These are phyloP conservation scores for Exephanes ischioxanthus DNA, from an alignment of 2,888 invertebrate genomes.

Conservation along the genomic window DNA sequence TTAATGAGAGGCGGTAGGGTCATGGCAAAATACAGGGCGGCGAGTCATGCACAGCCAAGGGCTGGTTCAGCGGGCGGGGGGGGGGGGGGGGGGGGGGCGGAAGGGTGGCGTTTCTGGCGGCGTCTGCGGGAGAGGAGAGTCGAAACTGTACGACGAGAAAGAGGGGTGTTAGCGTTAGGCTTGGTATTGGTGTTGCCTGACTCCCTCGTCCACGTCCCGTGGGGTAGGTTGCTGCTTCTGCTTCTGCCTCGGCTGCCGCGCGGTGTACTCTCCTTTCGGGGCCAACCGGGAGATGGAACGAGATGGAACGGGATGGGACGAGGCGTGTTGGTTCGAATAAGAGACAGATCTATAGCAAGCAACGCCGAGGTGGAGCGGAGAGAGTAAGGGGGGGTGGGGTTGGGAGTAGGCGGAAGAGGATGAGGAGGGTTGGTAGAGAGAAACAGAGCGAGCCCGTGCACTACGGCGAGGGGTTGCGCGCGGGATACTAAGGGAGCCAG, in stretches of 20 bases:
- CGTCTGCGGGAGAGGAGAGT: constrained; percentile 11
- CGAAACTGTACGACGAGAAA: constrained; percentile 31
- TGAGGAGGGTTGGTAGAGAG: constrained; percentile 70
- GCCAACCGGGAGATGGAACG: constrained; percentile 68
- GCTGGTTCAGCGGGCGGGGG: constrained; percentile 13
- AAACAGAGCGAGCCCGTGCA: constrained; percentile 55
- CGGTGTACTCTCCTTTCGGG: constrained; percentile 75
- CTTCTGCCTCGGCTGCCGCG: constrained; percentile 65
- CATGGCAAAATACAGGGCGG: constrained; percentile 37
- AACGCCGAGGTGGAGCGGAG: constrained; percentile 51
- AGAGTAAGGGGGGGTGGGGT: constrained; percentile 7
- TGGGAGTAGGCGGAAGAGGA: constrained; percentile 68
- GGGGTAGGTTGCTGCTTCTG: constrained; percentile 77
- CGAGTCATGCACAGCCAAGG: constrained; percentile 46
- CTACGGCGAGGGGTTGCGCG: constrained; percentile 50
- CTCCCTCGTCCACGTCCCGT: constrained; percentile 79
- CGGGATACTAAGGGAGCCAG: constrained; percentile 75
- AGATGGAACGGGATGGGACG: constrained; percentile 75
- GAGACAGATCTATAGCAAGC: constrained; percentile 82
- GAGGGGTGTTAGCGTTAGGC: constrained; percentile 51
- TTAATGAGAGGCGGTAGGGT: constrained; percentile 71
- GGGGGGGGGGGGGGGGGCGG: constrained; percentile 46
- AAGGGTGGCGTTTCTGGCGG: constrained; percentile 55
- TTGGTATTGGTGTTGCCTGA: constrained; percentile 57
- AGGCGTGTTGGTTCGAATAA: constrained; percentile 82